phyloP scores from a whole-genome alignment of 1,140 invertebrate species.

The Centruroides sculpturatus region DNA sequence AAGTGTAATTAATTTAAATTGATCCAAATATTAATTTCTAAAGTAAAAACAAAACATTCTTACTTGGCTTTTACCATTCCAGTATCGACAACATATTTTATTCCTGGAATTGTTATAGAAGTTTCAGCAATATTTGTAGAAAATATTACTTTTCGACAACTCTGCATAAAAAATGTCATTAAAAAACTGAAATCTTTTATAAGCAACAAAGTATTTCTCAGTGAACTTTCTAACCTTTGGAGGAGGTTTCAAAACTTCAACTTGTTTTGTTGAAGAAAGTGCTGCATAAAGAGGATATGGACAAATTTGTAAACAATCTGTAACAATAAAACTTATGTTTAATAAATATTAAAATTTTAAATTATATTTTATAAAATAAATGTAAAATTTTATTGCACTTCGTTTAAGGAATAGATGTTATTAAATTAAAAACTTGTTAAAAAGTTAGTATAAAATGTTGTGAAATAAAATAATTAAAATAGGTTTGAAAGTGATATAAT shows the following conservation, averaged over 20 bases:
- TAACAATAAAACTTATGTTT: not conserved
- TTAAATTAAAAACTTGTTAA: no score
- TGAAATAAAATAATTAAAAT: no score
- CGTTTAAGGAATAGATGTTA: no score
- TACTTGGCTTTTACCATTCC: conserved; percentile 82
- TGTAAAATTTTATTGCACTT: no score
- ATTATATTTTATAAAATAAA: no score
- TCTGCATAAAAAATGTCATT: conserved; percentile 19
- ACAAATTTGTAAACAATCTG: conserved; percentile 38
- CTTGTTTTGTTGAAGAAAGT: conserved; percentile 55
- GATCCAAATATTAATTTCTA: not conserved
- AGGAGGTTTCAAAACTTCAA: conserved; percentile 56
- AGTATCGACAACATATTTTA: conserved; percentile 86
- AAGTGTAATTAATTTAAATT: no score
- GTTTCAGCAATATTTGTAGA: conserved; percentile 98
- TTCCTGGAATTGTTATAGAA: conserved; percentile 86
- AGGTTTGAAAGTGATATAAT: no score
- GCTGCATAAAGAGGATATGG: conserved; percentile 73
- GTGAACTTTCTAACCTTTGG: conserved; percentile 24
- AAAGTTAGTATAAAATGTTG: no score
- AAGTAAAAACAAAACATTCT: conserved; percentile 14
- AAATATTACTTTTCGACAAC: conserved; percentile 73
- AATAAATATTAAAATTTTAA: no score
- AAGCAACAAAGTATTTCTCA: not conserved
- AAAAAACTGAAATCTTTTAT: not conserved